phyloP scores from a whole-genome alignment of 2,113 vertebrate genomes.

The Heterocephalus glaber region DNA sequence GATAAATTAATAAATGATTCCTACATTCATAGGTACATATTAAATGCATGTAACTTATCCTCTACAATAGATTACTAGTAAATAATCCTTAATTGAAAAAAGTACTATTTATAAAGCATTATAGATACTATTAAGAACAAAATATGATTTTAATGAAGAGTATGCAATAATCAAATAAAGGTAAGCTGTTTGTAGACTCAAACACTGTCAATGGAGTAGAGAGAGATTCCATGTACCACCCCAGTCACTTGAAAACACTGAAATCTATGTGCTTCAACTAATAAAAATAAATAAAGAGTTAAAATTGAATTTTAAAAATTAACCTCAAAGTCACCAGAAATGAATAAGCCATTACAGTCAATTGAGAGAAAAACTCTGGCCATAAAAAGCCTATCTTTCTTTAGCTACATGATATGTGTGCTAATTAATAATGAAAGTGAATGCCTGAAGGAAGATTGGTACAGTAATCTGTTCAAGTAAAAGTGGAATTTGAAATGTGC shows the following conservation, averaged over 20 bases:
- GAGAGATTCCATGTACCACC: background rate
- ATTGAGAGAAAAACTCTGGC: slow-evolving; percentile 47
- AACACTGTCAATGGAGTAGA: background rate
- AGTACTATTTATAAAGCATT: background rate
- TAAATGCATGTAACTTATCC: background rate
- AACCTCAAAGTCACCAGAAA: slow-evolving; percentile 60
- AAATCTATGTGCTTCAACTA: background rate
- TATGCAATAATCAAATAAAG: background rate
- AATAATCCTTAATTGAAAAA: background rate
- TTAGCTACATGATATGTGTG: slow-evolving; percentile 54
- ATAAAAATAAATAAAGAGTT: slow-evolving; percentile 36
- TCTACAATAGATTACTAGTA: background rate
- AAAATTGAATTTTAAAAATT: slow-evolving; percentile 58
- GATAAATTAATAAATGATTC: background rate
- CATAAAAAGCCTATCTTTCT: slow-evolving; percentile 49
- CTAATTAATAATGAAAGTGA: slow-evolving; percentile 60
- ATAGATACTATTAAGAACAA: background rate
- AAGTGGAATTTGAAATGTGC: slow-evolving; percentile 68
- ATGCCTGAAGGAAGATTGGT: slow-evolving; percentile 60
- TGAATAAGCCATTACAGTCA: slow-evolving; percentile 67
- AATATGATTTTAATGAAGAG: background rate
- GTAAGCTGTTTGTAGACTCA: background rate
- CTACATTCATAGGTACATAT: background rate
- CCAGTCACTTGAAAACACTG: background rate
- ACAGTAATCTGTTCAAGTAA: slow-evolving; percentile 43